Evolutionary conservation across 37 sponge, comb jelly and placozoan species (phyloP).

Genomic region (Theonella swinhoei): DNA sequence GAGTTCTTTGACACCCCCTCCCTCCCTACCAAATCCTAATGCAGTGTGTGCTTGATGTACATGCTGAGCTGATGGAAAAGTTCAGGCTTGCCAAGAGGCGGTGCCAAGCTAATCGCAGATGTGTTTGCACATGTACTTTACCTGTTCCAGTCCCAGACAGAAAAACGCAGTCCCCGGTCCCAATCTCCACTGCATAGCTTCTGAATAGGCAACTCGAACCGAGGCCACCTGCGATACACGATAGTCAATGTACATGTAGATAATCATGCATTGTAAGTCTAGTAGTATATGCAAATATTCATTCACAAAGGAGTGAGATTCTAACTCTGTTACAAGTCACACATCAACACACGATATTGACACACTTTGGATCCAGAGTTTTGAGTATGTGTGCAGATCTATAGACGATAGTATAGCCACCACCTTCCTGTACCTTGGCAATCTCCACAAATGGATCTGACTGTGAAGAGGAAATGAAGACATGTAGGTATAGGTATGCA

Average conservation of each 20-base stretch:
- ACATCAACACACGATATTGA: neutral
- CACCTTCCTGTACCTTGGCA: slow-evolving; percentile 77
- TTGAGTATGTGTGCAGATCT: slow-evolving; percentile 77
- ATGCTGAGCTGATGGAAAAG: no score
- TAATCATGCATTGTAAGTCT: neutral
- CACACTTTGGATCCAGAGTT: slow-evolving; percentile 80
- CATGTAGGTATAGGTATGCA: neutral
- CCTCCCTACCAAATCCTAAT: no score
- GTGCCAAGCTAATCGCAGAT: no score
- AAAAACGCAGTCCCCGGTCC: slow-evolving; percentile 73
- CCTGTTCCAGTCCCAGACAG: slow-evolving; percentile 94
- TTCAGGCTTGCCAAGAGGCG: no score
- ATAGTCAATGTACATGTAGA: no score
- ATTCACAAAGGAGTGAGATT: neutral
- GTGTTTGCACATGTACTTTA: no score
- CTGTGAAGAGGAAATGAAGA: slow-evolving; percentile 15
- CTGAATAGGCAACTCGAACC: slow-evolving; percentile 57
- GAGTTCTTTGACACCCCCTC: no score
- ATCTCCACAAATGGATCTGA: slow-evolving; percentile 96
- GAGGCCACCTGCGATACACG: slow-evolving; percentile 77
- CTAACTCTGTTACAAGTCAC: neutral
- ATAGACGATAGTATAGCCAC: slow-evolving; percentile 74
- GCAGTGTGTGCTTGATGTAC: no score
- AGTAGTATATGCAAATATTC: neutral
- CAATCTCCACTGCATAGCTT: slow-evolving; percentile 90